phyloP scores from a whole-genome alignment of 2,888 invertebrate species.

The Rambutsinella grinnellia region DNA sequence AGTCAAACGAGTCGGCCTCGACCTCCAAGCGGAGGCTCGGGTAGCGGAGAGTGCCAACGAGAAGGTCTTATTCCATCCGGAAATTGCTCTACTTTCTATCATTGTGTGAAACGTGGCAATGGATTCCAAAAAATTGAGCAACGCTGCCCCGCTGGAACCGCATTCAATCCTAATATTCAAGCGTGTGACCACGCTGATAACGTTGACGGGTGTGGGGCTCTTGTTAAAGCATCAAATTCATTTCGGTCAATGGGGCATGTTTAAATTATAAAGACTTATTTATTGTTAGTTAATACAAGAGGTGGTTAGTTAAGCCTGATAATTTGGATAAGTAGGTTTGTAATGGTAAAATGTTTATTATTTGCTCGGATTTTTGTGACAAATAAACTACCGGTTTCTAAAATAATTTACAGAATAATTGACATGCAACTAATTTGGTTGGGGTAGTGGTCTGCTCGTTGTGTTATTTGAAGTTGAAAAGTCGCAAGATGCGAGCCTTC shows the following conservation, averaged over 20 bases:
- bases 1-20: not conserved
- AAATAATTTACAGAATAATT: no score
- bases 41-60: constrained; percentile 24
- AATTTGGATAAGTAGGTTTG: no score
- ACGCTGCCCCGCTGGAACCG: constrained; percentile 57
- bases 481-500: no score
- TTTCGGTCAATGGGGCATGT: not conserved
- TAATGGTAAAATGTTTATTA: no score
- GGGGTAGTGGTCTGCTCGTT: no score
- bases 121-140: constrained; percentile 43
- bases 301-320: not conserved
- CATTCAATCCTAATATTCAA: constrained; percentile 58
- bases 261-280: not conserved
- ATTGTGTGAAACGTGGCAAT: constrained; percentile 31
- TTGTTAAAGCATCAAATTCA: not conserved
- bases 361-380: no score
- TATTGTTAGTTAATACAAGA: not conserved
- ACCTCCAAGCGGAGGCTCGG: not conserved
- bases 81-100: constrained; percentile 44
- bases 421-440: no score
- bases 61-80: constrained; percentile 37
- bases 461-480: no score
- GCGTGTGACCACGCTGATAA: constrained; percentile 53
- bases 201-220: constrained; percentile 47
- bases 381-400: no score